A percentile compares a stretch with the other conserved stretches of the same genome.
These are phyloP conservation scores for Eristalis intricaria DNA, from an alignment of 2,888 invertebrate species.

Conservation along the genomic window DNA sequence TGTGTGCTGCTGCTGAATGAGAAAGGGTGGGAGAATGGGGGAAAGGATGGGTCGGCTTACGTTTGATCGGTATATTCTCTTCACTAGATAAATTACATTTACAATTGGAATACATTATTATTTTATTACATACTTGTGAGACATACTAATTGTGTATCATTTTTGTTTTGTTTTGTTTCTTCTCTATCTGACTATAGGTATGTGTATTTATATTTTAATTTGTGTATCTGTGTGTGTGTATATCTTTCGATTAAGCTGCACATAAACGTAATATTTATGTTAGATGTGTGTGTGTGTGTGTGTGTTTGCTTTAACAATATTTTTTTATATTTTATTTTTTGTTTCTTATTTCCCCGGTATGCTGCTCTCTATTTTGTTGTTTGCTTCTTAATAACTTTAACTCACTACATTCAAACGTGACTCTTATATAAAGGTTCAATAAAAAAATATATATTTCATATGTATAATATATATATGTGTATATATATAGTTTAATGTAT, in stretches of 20 bases:
- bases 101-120: slow-evolving; percentile 34
- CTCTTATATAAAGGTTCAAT: slow-evolving; percentile 69
- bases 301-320: slow-evolving; percentile 22
- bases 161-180: background rate
- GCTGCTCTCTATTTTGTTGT: slow-evolving; percentile 49
- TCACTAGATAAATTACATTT: slow-evolving; percentile 32
- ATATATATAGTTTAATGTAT: slow-evolving; percentile 48
- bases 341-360: slow-evolving; percentile 28
- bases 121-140: slow-evolving; percentile 38
- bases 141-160: slow-evolving; percentile 12
- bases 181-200: background rate
- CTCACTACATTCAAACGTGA: slow-evolving; percentile 50
- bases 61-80: slow-evolving; percentile 5
- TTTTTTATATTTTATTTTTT: background rate
- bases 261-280: slow-evolving; percentile 10
- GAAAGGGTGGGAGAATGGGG: background rate
- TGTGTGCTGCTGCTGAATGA: slow-evolving; percentile 13
- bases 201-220: background rate
- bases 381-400: slow-evolving; percentile 8
- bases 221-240: too few relatives aligned
- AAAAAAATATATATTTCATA: slow-evolving; percentile 70
- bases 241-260: slow-evolving; percentile 3
- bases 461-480: slow-evolving; percentile 47
- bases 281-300: background rate
- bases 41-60: background rate